Conservation (phyloP, 2,888 invertebrate genomes). For the Trimorus sp. region DNA sequence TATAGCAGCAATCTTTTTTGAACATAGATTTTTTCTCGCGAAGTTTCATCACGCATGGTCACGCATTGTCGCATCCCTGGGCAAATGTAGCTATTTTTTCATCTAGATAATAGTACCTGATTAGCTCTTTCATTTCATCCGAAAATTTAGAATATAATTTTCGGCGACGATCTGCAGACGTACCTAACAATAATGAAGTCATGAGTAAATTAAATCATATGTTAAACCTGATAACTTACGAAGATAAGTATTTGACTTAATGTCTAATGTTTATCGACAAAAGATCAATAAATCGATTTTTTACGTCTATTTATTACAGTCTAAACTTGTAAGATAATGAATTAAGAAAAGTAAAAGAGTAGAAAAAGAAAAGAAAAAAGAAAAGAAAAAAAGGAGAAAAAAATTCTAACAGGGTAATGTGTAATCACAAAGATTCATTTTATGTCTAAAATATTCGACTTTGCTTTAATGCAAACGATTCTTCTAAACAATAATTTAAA, state of each 20-base stretch:
- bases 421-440: too few species aligned
- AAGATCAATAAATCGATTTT: too few species aligned
- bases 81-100: conserved; percentile 35
- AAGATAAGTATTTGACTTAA: too few species aligned
- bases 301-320: too few species aligned
- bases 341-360: too few species aligned
- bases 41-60: conserved; percentile 1
- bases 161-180: neutral
- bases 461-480: neutral
- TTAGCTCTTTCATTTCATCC: conserved; percentile 15
- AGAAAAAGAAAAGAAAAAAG: too few species aligned
- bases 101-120: conserved; percentile 21
- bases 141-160: conserved; percentile 31
- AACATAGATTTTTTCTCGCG: conserved; percentile 23
- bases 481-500: conserved; percentile 6
- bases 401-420: too few species aligned
- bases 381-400: too few species aligned
- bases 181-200: conserved; percentile 6
- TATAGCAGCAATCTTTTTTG: conserved; percentile 36
- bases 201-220: conserved; percentile 5
- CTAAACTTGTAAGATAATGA: too few species aligned
- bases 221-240: too few species aligned
- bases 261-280: too few species aligned
- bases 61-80: conserved; percentile 25
- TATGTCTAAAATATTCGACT: too few species aligned